A percentile compares a stretch with the other conserved stretches of the same genome.
These are phyloP conservation scores for Balanococcus diminutus DNA, from an alignment of 2,888 invertebrate species.

Conservation along the genomic window DNA sequence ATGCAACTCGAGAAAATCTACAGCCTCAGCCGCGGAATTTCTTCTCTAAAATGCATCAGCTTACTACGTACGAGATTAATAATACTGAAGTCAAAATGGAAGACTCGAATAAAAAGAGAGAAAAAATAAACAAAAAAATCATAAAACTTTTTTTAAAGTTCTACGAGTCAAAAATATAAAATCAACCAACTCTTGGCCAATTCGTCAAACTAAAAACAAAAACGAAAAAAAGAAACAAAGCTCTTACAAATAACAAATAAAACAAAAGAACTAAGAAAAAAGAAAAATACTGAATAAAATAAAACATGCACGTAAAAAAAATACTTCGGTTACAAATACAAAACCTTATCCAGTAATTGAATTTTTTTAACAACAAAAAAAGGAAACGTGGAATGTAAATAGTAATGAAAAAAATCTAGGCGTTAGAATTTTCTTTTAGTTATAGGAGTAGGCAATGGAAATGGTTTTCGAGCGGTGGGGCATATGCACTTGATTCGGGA, in stretches of 20 bases:
- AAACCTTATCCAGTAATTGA: neutral
- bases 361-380: slow-evolving; percentile 12
- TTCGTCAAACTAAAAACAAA: neutral
- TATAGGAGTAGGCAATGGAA: slow-evolving; percentile 48
- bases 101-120: neutral
- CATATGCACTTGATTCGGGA: slow-evolving; percentile 73
- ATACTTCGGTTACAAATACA: slow-evolving; percentile 2
- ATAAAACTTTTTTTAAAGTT: neutral
- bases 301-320: neutral
- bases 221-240: neutral
- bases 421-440: slow-evolving; percentile 47
- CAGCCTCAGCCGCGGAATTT: neutral
- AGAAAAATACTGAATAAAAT: slow-evolving; percentile 8
- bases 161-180: neutral
- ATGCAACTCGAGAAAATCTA: neutral
- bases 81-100: neutral
- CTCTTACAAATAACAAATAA: neutral
- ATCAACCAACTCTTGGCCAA: neutral
- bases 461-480: slow-evolving; percentile 56
- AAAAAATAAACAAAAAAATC: neutral
- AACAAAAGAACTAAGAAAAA: slow-evolving; percentile 20
- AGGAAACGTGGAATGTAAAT: neutral
- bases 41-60: neutral
- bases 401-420: neutral
- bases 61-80: neutral